Evolutionary conservation across 2,113 vertebrate genomes (phyloP), one percentile per base, ranked within the genome.

Genomic region (Columba livia): DNA sequence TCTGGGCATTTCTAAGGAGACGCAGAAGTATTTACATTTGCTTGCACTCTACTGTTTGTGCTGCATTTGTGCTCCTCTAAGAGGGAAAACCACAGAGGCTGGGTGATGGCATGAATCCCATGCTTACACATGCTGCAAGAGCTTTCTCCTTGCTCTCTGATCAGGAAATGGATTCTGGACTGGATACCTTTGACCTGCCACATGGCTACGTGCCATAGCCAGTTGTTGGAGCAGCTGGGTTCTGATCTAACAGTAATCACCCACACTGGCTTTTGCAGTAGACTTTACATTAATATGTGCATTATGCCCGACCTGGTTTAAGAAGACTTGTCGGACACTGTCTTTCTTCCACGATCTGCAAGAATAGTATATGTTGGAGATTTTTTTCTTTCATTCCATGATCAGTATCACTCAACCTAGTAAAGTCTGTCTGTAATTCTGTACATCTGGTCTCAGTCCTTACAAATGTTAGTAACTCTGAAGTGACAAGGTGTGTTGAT

Each of bases 151-250:
- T 12, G 5, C 34, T 29, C 40, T 57, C 15, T 36, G 32, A 10
- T 66, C 16, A 26, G 61, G 34, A 74, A 34, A 6, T 40, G 36
- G 66, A 12, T 57, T n/a, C 47, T 66, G 32, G 36, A 5, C 1
- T 1, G 23, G 51, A 3, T 47, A 11, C 12, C 19, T 61, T 48
- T 26, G 18, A 14, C 19, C 0, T 5, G 84, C 77, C 70, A 32
- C n/a, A 4, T 6, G 19, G 71, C 67, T 67, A 20, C 1, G 0
- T 51, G 65, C 38, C 23, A 5, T 17, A 1, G 1, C 14, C 17
- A 44, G 4, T n/a, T 29, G 32, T 42, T 56, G 60, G 31, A 74
- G 34, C 34, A 40, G 34, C 14, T 47, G 75, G 53, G 29, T 26
- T 87, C 75, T 57, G 40, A 15, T 16, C 31, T 67, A 42, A 18